A percentile compares a stretch with the other conserved stretches of the same genome.
These are phyloP conservation scores for Heteropelma amictum DNA, from an alignment of 2,888 invertebrate species.

Conservation along the genomic window DNA sequence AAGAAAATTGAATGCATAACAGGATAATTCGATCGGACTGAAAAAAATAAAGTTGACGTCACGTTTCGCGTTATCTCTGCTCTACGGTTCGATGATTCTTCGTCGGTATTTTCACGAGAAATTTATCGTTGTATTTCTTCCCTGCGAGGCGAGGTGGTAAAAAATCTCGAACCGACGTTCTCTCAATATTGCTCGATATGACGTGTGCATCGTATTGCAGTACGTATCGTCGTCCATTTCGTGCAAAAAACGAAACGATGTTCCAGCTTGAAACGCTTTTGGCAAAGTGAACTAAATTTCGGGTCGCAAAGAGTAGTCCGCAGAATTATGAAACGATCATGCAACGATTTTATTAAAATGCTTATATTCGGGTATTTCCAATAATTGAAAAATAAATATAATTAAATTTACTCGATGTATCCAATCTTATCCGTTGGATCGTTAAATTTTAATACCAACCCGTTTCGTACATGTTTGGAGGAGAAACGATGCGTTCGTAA, in stretches of 20 bases:
- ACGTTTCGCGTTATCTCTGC: constrained; percentile 48
- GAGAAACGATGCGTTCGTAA: constrained; percentile 23
- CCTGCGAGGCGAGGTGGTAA: not conserved
- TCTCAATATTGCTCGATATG: constrained; percentile 1
- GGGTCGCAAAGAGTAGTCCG: too few species aligned
- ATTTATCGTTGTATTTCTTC: constrained; percentile 53
- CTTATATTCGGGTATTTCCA: too few species aligned
- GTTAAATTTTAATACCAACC: too few species aligned
- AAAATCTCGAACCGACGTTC: not conserved
- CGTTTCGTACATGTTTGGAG: too few species aligned
- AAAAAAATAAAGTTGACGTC: constrained; percentile 41
- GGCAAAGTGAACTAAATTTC: too few species aligned
- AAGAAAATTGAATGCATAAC: too few species aligned
- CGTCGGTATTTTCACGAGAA: constrained; percentile 51
- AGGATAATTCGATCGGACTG: not conserved
- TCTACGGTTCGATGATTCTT: constrained; percentile 63
- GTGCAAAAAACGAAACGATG: not conserved
- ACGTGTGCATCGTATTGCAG: constrained; percentile 8
- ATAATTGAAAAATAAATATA: too few species aligned
- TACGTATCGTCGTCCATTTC: constrained; percentile 8
- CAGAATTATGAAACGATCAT: too few species aligned
- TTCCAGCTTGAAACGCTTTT: constrained; percentile 3
- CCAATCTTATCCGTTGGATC: too few species aligned
- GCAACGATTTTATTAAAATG: too few species aligned
- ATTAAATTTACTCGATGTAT: too few species aligned